Evolutionary conservation across 1,140 invertebrate species (phyloP).

Genomic region (Sinella curviseta): DNA sequence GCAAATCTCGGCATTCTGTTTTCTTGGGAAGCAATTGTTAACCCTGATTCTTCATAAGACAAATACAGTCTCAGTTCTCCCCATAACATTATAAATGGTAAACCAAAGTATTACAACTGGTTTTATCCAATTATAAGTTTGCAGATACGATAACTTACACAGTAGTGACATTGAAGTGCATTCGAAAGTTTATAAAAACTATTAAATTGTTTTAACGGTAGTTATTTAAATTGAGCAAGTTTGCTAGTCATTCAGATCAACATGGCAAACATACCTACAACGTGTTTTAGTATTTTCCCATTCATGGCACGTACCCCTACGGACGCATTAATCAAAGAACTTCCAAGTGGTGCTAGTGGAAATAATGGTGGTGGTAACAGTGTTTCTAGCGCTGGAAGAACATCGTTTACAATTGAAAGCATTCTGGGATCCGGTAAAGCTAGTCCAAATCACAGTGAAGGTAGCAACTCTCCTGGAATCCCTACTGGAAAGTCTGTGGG

Average conservation of each 20-base stretch:
- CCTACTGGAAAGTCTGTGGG: neutral
- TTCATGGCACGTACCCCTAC: neutral
- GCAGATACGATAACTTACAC: no score
- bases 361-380: conserved; percentile 1
- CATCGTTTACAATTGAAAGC: conserved; percentile 16
- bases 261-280: conserved; percentile 9
- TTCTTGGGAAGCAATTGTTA: no score
- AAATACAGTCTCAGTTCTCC: conserved; percentile 10
- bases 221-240: no score
- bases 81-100: no score
- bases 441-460: conserved; percentile 15
- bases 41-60: no score
- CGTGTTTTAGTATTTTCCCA: conserved; percentile 19
- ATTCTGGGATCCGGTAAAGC: conserved; percentile 9
- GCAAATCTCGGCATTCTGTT: no score
- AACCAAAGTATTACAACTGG: no score
- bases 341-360: neutral
- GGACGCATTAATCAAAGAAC: neutral
- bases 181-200: neutral
- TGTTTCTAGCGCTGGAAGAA: neutral
- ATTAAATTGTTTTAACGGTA: no score
- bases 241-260: no score
- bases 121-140: no score
- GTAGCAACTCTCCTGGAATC: conserved; percentile 1
- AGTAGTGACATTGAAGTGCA: no score